A percentile compares a stretch with the other conserved stretches of the same genome.
Conservation (phyloP, 2,888 invertebrate species). For the Aspidiotus rigidus region DNA sequence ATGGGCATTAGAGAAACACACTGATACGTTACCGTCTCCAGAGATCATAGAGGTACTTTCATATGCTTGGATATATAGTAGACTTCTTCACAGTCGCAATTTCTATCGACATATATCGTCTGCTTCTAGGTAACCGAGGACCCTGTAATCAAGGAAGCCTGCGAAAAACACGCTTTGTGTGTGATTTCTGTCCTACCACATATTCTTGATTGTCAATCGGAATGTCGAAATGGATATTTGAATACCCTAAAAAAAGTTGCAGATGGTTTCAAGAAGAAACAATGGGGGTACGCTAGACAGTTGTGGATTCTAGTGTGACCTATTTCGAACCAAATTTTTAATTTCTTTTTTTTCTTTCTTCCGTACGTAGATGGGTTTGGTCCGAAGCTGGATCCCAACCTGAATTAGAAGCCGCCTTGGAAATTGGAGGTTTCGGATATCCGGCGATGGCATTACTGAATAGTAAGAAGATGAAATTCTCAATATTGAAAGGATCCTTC, state of each 20-base stretch:
- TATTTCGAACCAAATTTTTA: background rate
- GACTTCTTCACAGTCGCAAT: background rate
- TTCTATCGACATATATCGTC: background rate
- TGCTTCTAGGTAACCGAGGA: conserved; percentile 42
- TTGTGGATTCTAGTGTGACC: background rate
- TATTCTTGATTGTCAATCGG: conserved; percentile 89
- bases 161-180: conserved; percentile 81
- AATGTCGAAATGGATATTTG: conserved; percentile 82
- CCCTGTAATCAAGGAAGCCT: conserved; percentile 57
- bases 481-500: conserved; percentile 85
- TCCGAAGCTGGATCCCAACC: conserved; percentile 79
- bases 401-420: conserved; percentile 76
- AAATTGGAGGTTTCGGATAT: conserved; percentile 96
- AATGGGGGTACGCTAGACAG: conserved; percentile 72
- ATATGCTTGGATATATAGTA: background rate
- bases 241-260: conserved; percentile 61
- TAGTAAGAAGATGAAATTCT: conserved; percentile 92
- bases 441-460: conserved; percentile 97
- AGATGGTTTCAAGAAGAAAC: conserved; percentile 86
- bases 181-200: conserved; percentile 87
- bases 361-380: conserved; percentile 73
- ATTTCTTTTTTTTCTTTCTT: conserved; percentile 26
- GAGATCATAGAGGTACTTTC: conserved; percentile 63
- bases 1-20: conserved; percentile 78
- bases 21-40: conserved; percentile 82